These are phyloP conservation scores for Melanocharis versteri DNA, from an alignment of 2,113 vertebrate species.

Conservation along the genomic window DNA sequence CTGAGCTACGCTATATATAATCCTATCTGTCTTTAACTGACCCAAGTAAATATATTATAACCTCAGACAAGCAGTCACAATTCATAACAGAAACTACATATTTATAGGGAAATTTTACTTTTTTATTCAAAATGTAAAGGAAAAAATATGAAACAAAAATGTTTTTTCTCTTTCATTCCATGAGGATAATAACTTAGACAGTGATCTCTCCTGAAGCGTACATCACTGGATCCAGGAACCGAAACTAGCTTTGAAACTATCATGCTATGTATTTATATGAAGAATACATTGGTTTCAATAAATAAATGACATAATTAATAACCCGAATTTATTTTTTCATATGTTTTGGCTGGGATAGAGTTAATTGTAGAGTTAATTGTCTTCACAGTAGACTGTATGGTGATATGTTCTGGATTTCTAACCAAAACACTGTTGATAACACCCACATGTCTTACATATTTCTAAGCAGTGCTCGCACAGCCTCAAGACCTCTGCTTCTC, in stretches of 20 bases:
- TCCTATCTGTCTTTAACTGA: not conserved
- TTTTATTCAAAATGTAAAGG: not conserved
- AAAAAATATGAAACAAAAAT: not conserved
- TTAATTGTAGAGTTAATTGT: not conserved
- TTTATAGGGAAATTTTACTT: not conserved
- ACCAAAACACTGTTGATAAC: not conserved
- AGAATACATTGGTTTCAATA: not conserved
- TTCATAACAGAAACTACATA: not conserved
- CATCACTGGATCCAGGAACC: not conserved
- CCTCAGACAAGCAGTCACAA: not conserved
- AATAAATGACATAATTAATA: not conserved
- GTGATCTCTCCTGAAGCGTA: not conserved
- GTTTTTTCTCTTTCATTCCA: not conserved
- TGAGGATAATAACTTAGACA: not conserved
- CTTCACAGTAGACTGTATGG: not conserved
- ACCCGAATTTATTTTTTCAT: not conserved
- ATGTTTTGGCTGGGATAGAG: not conserved
- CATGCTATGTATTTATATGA: not conserved
- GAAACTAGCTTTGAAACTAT: not conserved
- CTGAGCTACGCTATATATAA: not conserved
- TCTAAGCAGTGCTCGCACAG: not conserved
- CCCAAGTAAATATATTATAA: not conserved
- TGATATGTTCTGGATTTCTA: not conserved
- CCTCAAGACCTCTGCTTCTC: not conserved
- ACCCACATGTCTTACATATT: not conserved